Conservation (phyloP, 2,797 vertebrate genomes). For the Neomorphus geoffroyi region DNA sequence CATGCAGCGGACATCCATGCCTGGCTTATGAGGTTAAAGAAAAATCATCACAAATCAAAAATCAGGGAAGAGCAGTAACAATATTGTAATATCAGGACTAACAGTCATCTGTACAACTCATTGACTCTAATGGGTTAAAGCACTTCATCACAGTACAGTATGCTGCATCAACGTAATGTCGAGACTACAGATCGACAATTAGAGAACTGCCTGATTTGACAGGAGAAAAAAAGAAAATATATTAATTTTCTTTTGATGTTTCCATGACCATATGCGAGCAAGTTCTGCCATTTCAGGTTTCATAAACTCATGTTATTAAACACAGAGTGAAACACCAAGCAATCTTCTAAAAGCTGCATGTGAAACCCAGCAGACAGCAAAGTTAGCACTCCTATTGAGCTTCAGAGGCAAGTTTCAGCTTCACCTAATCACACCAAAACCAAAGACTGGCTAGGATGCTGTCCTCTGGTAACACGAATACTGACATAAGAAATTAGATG, state of each 20-base stretch:
- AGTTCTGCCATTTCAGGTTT: neutral
- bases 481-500: no score
- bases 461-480: no score
- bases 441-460: neutral
- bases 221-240: neutral
- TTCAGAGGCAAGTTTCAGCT: neutral
- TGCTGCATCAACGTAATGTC: neutral
- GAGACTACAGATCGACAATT: neutral
- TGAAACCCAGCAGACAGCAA: neutral
- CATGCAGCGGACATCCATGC: neutral
- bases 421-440: neutral
- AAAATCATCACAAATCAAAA: neutral
- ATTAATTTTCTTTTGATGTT: neutral
- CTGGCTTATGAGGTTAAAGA: neutral
- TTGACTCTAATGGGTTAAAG: neutral
- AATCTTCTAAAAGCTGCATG: neutral
- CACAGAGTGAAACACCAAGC: fast-evolving
- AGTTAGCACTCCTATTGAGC: neutral
- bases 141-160: neutral
- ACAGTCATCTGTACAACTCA: neutral
- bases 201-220: neutral
- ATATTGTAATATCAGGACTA: neutral
- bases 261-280: neutral
- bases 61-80: neutral
- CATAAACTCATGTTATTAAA: neutral